Base-by-base conservation (phyloP, 2,888 invertebrate genomes). In the Drosophila anceps region DNA sequence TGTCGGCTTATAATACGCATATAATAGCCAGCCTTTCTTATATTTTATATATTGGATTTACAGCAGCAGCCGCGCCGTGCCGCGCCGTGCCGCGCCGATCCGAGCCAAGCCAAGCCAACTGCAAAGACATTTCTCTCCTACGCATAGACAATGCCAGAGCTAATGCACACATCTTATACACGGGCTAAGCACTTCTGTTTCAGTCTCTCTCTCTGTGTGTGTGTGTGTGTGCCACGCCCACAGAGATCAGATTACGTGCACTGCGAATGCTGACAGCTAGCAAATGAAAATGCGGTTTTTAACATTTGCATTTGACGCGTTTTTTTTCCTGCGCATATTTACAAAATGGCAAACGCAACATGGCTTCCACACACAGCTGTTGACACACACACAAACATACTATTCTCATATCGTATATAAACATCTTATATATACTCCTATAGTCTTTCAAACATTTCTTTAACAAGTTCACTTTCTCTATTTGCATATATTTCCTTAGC, bases 201-300 rank as follows among this genome's bases (percentile, higher is more conserved):
- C 9, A 44, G 24, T 4, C 20, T 24, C 44, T 20, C 10, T 20
- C 20, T 6, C 24, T 50, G 39, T 31, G 20, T 54, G 39, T 43
- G 24, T 20, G 24, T 44, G 24, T 59, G 27, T 29, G 15, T n/a
- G 59, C 46, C 62, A 64, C 60, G 57, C 64, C 64, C 60, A 50
- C 18, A 39, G 39, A 58, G 57, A 79, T 79, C 53, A 63, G 57
- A 76, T 77, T 77, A 80, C 57, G 60, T 57, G 48, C 53, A 60
- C 48, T 69, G 65, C 35, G 65, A 75, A 82, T 57, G 85, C 64
- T 70, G 82, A 83, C 85, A 83, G 79, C 68, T 82, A 79, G 82
- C 83, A 80, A 88, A 84, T 84, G 82, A 75, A 87, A 89, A 82
- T 89, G 90, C 74, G 84, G 86, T 83, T 90, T 76, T 76, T 60